Percentiles rank a stretch among this genome's conserved stretches.
Evolutionary conservation across 2,113 vertebrate genomes (phyloP).

Genomic region (Pavo muticus): DNA sequence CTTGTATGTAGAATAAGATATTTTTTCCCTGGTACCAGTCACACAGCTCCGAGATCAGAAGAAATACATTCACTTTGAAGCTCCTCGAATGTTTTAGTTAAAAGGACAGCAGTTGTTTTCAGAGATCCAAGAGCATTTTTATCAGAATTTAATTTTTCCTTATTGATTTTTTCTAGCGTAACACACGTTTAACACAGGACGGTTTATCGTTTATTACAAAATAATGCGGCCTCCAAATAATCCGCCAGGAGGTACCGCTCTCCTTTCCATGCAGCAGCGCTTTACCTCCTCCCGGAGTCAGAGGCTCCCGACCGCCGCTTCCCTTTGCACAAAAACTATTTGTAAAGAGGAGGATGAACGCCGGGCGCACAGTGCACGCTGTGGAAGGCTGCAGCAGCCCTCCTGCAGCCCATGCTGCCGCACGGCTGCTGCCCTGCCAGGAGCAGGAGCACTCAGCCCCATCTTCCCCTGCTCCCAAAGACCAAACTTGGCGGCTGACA

Average conservation of each 20-base stretch:
- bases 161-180: slow-evolving; percentile 81
- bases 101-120: slow-evolving; percentile 87
- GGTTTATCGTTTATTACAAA: slow-evolving; percentile 81
- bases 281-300: background rate
- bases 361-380: fast-evolving
- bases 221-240: slow-evolving; percentile 71
- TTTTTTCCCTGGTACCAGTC: slow-evolving; percentile 81
- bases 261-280: slow-evolving; percentile 55
- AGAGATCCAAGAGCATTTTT: slow-evolving; percentile 85
- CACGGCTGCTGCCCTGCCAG: too few species aligned
- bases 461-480: background rate
- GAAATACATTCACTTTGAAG: slow-evolving; percentile 87
- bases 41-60: slow-evolving; percentile 86
- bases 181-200: slow-evolving; percentile 79
- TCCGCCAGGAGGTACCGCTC: slow-evolving; percentile 45
- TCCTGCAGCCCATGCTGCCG: background rate
- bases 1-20: slow-evolving; percentile 85
- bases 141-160: slow-evolving; percentile 85
- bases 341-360: background rate
- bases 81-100: slow-evolving; percentile 86
- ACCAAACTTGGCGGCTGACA: slow-evolving; percentile 27
- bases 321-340: background rate
- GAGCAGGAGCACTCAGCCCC: too few species aligned
- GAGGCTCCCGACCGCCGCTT: background rate
- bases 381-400: background rate